Conservation (phyloP, 2,888 invertebrate species). For the Elegia similella region DNA sequence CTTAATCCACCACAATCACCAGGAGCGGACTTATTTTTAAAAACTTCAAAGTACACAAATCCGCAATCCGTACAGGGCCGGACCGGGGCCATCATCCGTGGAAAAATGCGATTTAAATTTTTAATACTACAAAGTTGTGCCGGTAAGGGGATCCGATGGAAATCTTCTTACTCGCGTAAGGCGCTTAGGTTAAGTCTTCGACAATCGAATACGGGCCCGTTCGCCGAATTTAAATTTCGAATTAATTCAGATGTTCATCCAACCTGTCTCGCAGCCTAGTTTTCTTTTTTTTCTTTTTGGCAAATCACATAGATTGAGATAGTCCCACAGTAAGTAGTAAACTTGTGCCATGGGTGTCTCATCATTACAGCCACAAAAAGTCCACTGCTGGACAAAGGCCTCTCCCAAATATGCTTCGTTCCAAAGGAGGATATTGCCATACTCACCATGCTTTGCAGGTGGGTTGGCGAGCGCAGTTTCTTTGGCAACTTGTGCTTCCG, state of each 20-base stretch:
- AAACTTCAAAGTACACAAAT: conserved; percentile 17
- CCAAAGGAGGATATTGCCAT: too few species aligned
- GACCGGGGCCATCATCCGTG: conserved; percentile 6
- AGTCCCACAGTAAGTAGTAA: too few species aligned
- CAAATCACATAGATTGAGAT: too few species aligned
- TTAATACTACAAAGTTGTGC: conserved; percentile 61
- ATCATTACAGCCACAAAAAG: too few species aligned
- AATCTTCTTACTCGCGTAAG: conserved; percentile 75
- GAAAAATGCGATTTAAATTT: conserved; percentile 50
- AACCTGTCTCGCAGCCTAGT: neutral
- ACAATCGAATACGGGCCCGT: conserved; percentile 65
- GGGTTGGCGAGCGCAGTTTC: too few species aligned
- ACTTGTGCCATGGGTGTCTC: too few species aligned
- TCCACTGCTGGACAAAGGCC: too few species aligned
- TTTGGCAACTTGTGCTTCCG: too few species aligned
- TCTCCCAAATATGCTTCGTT: too few species aligned
- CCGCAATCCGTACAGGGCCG: conserved; percentile 16
- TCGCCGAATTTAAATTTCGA: conserved; percentile 40
- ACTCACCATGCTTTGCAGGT: too few species aligned
- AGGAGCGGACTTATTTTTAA: conserved; percentile 8
- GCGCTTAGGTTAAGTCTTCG: conserved; percentile 72
- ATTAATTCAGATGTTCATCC: conserved; percentile 27
- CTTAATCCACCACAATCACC: conserved; percentile 8
- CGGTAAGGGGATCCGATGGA: conserved; percentile 49
- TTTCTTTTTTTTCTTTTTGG: neutral